Evolutionary conservation across 2,888 invertebrate species (phyloP).

Genomic region (Chrysomela aeneicollis): DNA sequence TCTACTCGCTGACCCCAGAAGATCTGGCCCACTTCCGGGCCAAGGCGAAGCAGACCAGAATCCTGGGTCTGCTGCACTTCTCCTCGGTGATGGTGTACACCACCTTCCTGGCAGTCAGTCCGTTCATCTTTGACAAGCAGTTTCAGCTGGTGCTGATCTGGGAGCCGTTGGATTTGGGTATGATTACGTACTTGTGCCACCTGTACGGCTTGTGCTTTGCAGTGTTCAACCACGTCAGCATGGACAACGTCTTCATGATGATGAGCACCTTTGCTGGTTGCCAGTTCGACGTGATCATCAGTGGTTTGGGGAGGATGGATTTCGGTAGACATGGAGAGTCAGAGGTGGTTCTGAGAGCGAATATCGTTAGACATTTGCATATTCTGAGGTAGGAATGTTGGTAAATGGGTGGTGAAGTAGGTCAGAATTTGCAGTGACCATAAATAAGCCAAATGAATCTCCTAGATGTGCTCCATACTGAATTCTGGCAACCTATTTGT

Average conservation of each 20-base stretch:
- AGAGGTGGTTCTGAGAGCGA: neutral
- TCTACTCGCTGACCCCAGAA: neutral
- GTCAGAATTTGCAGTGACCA: no score
- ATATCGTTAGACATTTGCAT: neutral
- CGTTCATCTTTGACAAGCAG: neutral
- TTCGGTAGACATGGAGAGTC: neutral
- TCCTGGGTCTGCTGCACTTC: neutral
- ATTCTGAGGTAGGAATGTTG: neutral
- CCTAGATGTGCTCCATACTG: no score
- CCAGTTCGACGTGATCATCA: neutral
- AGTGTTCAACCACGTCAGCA: neutral
- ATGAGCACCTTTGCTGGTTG: neutral
- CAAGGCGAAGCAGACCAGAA: neutral
- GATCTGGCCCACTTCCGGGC: neutral
- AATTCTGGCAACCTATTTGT: no score
- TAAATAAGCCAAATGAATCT: no score
- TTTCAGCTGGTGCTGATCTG: neutral
- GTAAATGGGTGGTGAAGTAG: no score
- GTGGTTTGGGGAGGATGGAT: neutral
- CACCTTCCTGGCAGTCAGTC: neutral
- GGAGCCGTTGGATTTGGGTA: neutral
- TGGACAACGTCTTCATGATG: conserved; percentile 1
- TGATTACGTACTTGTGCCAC: neutral
- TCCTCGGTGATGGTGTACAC: neutral
- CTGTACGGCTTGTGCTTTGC: neutral